phyloP scores from a whole-genome alignment of 2,113 vertebrate species.

The Ctenodactylus gundi region DNA sequence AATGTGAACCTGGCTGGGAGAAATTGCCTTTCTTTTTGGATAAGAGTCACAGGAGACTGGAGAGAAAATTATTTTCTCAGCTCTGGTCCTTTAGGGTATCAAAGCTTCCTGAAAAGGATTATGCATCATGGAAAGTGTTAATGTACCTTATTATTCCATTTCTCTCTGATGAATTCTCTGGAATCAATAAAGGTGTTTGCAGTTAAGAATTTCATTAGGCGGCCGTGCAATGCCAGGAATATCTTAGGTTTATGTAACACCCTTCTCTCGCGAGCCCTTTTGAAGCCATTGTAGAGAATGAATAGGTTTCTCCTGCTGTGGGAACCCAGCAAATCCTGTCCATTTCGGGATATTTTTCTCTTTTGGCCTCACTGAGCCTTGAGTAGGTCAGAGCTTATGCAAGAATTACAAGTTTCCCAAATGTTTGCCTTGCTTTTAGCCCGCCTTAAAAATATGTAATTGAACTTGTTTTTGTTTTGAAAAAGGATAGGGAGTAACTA shows the following conservation, averaged over 20 bases:
- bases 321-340: not conserved
- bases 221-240: conserved; percentile 48
- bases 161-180: conserved; percentile 64
- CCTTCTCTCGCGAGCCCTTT: conserved; percentile 44
- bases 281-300: conserved; percentile 38
- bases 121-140: conserved; percentile 60
- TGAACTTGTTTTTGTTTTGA: not conserved
- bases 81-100: conserved; percentile 41
- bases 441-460: not conserved
- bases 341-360: conserved; percentile 30
- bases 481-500: not conserved
- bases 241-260: conserved; percentile 61
- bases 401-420: not conserved
- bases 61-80: conserved; percentile 69
- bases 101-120: conserved; percentile 56
- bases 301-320: conserved; percentile 49
- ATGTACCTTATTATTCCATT: conserved; percentile 66
- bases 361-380: not conserved
- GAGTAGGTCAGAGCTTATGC: not conserved
- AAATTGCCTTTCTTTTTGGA: conserved; percentile 62
- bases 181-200: conserved; percentile 68
- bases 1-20: conserved; percentile 56
- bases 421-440: not conserved
- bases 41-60: conserved; percentile 51
- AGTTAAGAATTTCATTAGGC: conserved; percentile 66